Base-by-base conservation (phyloP, 2,113 vertebrate species). In the Oncorhynchus mykiss region DNA sequence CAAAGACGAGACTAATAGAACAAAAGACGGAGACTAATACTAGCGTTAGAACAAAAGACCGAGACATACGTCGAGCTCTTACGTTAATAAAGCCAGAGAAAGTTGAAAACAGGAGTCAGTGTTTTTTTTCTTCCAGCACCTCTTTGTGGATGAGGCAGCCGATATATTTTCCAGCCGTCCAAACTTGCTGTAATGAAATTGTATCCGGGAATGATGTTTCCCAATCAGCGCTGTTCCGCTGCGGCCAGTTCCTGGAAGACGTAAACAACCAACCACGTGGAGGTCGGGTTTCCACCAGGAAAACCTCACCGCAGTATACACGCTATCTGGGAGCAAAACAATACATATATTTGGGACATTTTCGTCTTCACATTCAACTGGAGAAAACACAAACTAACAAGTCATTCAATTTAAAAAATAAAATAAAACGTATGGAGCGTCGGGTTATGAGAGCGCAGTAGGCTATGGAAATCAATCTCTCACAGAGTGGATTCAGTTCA, bases 231-330 rank as follows among this genome's bases (percentile, higher is more conserved):
- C 59, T 72, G 39, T 29, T 48, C 14, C 64, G 67, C 7, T 49
- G 24, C 74, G 25, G 1, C 76, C 67, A 22, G n/a, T 82, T 89
- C 84, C 83, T 78, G 65, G 78, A 88, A 84, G 83, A 90, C 81
- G 91, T 93, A 91, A 94, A 94, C 93, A 94, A 88, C 87, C 82
- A 75, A 67, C 81, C 86, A 74, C 78, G 74, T 82, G 89, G 83
- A 79, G 88, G 73, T 85, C 89, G 34, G 1, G 48, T 90, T 87
- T 82, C 90, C 27, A 71, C 2, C 27, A 5, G 49, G 25, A 59
- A 88, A 84, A 89, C 81, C 88, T 84, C 77, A 70, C 11, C 0
- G 0, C 49, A 45, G 16, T 67, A 2, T 34, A 34, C 2, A 66
- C 80, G 78, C 77, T 78, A 76, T 22, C 22, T 70, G 67, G 11